Conservation (phyloP, 1,140 invertebrate genomes). For the Scaptomyza pallida region DNA sequence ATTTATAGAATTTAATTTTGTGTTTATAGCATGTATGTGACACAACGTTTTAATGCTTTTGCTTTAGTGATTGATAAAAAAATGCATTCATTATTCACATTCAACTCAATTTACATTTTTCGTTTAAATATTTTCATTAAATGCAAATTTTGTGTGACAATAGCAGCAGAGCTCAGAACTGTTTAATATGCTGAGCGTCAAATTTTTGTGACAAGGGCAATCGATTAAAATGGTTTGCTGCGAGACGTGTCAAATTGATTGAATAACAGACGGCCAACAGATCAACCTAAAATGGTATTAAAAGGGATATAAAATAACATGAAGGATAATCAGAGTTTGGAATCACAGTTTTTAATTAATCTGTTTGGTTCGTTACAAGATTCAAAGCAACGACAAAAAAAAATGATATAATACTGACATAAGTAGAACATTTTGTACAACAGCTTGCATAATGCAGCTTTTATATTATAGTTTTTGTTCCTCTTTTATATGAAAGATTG, state of each 20-base stretch:
- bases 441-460: neutral
- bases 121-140: constrained; percentile 16
- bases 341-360: too few relatives aligned
- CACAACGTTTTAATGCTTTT: neutral
- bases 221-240: constrained; percentile 33
- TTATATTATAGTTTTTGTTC: neutral
- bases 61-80: constrained; percentile 29
- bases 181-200: constrained; percentile 23
- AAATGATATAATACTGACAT: neutral
- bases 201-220: constrained; percentile 18
- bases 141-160: neutral
- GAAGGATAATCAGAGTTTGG: neutral
- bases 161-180: neutral
- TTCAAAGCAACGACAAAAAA: too few relatives aligned
- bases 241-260: constrained; percentile 39
- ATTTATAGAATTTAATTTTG: constrained; percentile 1
- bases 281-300: neutral
- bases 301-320: too few relatives aligned
- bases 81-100: constrained; percentile 23
- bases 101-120: constrained; percentile 15
- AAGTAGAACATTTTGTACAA: constrained; percentile 5
- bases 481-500: too few relatives aligned
- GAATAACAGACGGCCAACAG: constrained; percentile 12
- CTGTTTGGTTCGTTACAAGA: too few relatives aligned
- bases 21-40: neutral